Base-by-base conservation (phyloP, 2,113 vertebrate species). In the Zapornia atra region DNA sequence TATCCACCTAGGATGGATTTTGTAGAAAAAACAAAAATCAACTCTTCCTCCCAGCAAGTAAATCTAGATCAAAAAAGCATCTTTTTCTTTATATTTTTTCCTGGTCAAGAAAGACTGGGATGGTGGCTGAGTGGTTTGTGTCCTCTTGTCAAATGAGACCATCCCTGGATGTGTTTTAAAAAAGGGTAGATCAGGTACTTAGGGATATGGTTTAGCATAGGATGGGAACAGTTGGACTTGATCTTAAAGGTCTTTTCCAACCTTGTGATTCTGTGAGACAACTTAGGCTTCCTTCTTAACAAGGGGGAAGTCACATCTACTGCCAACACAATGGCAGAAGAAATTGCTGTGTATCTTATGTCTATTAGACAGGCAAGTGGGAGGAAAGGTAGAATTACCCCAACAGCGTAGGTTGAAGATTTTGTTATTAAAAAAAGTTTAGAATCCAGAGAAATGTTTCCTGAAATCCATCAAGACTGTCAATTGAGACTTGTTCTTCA, bases 41-140 rank as follows among this genome's bases (percentile, higher is more conserved):
- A 6, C 24, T 51, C 31, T 83, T 80, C 11, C 15, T 72, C 17
- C 11, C 6, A 22, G 11, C 17, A 69, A 29, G 9, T 61, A 82
- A 69, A 84, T 46, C 29, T 61, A 82, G 48, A 89, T 10, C 29
- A 79, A 76, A 42, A 78, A 72, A 80, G 15, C 3, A 56, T 17
- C 19, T 33, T 38, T 7, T 5, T 56, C 60, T 14, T 66, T 44
- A 31, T 73, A 42, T 17, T 63, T 33, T 26, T 29, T n/a, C 31
- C 28, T 80, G 59, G 57, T 82, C 73, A 82, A 59, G 59, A 76
- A 61, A 65, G 53, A 12, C 20, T 50, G 60, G 51, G 33, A n/a
- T 75, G 75, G 68, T 81, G 90, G 76, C 68, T 93, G 86, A 63
- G 85, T 73, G 86, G 80, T 86, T 94, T 93, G 21, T 64, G 34